These are phyloP conservation scores for Glyptemys insculpta DNA, from an alignment of 2,797 vertebrate genomes.

Conservation along the genomic window DNA sequence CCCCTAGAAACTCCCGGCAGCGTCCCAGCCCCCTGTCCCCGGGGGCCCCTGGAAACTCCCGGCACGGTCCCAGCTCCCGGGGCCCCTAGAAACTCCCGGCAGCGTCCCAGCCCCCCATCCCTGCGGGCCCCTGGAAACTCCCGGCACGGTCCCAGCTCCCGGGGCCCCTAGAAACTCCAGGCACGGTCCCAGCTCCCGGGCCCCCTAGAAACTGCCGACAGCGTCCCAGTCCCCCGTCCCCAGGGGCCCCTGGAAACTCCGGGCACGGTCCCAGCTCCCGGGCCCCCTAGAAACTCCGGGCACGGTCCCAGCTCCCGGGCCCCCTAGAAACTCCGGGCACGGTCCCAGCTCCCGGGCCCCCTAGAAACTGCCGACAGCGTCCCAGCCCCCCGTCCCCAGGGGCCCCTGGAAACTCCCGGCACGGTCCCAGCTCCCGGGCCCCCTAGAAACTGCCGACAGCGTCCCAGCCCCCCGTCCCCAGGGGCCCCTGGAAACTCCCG, in stretches of 20 bases:
- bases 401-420: not conserved
- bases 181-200: too few relatives aligned
- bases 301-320: not conserved
- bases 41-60: not conserved
- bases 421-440: not conserved
- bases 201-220: too few relatives aligned
- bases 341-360: too few relatives aligned
- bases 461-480: too few relatives aligned
- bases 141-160: not conserved
- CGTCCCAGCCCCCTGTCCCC: too few relatives aligned
- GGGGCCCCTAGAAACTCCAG: not conserved
- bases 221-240: not conserved
- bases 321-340: not conserved
- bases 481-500: not conserved
- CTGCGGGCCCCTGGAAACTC: not conserved
- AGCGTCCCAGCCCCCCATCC: too few relatives aligned
- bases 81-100: not conserved
- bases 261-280: not conserved
- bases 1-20: too few relatives aligned
- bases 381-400: not conserved
- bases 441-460: too few relatives aligned
- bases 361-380: too few relatives aligned
- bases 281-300: too few relatives aligned
- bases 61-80: not conserved
- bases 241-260: not conserved